Conservation (phyloP, 2,797 vertebrate species). For the Melanotaenia trifasciata region DNA sequence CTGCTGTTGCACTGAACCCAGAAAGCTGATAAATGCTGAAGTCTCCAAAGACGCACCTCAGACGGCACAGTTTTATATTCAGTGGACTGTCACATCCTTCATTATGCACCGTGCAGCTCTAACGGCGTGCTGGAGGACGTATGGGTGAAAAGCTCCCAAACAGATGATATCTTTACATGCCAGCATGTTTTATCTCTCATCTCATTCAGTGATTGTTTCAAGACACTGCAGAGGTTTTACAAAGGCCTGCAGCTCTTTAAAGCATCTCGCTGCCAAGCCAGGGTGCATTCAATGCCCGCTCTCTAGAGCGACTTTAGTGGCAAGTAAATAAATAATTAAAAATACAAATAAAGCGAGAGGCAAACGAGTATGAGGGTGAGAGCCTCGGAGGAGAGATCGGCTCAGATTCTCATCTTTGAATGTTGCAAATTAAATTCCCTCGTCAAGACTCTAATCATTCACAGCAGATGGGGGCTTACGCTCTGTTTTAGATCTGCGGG, state of each 20-base stretch:
- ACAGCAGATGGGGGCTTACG: constrained; percentile 98
- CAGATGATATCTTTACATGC: background rate
- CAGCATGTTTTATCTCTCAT: background rate
- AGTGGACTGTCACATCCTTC: background rate
- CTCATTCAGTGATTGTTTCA: background rate
- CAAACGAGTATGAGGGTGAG: constrained; percentile 90
- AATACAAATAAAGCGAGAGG: constrained; percentile 75
- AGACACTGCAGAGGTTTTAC: constrained; percentile 15
- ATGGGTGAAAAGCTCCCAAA: background rate
- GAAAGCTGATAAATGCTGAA: background rate
- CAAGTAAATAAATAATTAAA: constrained; percentile 80
- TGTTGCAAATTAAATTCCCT: constrained; percentile 99
- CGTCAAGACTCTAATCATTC: constrained; percentile 99
- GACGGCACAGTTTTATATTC: background rate
- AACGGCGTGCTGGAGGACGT: background rate
- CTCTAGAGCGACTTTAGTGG: constrained; percentile 68
- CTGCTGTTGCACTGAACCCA: background rate
- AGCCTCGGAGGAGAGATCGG: constrained; percentile 93
- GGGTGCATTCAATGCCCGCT: constrained; percentile 49
- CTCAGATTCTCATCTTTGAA: constrained; percentile 97
- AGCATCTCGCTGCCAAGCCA: constrained; percentile 47
- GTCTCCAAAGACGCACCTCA: background rate
- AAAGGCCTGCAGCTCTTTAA: constrained; percentile 24
- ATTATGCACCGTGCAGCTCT: background rate
- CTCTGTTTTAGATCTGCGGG: constrained; percentile 98